Evolutionary conservation across 1,140 invertebrate genomes (phyloP), one percentile per base, ranked within the genome.

Genomic region (Diachasma alloeum): DNA sequence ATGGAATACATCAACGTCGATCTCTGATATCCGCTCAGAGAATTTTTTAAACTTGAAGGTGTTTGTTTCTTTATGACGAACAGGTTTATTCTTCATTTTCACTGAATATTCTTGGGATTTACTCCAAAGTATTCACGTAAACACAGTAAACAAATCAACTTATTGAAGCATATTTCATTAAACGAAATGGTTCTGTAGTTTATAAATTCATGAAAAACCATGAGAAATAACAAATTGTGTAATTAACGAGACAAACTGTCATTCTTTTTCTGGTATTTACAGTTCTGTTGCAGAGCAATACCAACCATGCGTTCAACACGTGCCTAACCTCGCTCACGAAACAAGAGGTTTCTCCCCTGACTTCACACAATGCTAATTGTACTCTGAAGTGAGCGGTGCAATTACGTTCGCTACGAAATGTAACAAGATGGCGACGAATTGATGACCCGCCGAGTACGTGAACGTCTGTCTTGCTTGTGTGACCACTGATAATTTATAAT

Each of bases 11-110:
- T 95, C 93, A 44, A 98, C 91, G 85, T 97, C 94, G 44, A 98
- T 95, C 78, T 94, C 92, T 80, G 93, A 92, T 26, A 98, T 93
- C 75, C 96, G 91, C 82, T 97, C 95, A 17, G 93, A 93, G 88
- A 98, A 97, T 13, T 94, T 93, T 87, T 95, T 93, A 88, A 97
- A 97, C 96, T 93, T 93, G 90, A 96, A 96, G 10, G 94, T 95
- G 84, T 96, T 97, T 4, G 91, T 91, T 76, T 93, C 90, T 89
- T 96, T 96, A 79, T 96, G 95, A 78, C 94, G 93, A 37, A 91
- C 90, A 36, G 94, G 93, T 92, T 94, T 95, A 81, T 91, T 93
- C 84, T 95, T 94, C 94, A 95, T 95, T 78, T 84, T 92, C 1
- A 37, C 17, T 15, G 13, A 68, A 4, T 68, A 4, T 68, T 5